Percentiles rank a stretch among this genome's conserved stretches.
phyloP scores from a whole-genome alignment of 2,113 vertebrate genomes.

The Festucalex cinctus region DNA sequence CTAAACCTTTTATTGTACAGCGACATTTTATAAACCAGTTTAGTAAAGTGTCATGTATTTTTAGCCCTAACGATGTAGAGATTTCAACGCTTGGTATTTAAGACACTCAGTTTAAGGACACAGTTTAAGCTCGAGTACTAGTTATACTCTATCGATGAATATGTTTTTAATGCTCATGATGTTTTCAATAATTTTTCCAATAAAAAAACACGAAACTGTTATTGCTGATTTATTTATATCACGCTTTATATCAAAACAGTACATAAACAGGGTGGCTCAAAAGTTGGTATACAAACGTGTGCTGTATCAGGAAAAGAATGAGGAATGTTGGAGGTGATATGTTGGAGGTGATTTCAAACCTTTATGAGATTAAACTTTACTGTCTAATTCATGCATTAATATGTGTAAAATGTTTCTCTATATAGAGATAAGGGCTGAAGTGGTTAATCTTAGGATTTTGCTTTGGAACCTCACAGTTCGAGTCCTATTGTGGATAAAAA shows the following conservation, averaged over 20 bases:
- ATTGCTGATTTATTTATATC: neutral
- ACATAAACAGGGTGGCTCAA: neutral
- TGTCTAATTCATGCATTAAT: too few species aligned
- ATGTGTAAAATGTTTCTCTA: neutral
- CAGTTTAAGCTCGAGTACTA: slow-evolving; percentile 64
- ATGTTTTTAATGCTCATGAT: slow-evolving; percentile 68
- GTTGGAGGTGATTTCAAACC: too few species aligned
- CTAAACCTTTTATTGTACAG: slow-evolving; percentile 68
- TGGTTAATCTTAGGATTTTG: neutral
- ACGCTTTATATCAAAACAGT: neutral
- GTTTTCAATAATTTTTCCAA: slow-evolving; percentile 67
- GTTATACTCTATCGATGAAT: slow-evolving; percentile 68
- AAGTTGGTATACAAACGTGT: neutral
- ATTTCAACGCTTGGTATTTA: slow-evolving; percentile 65
- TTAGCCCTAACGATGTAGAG: slow-evolving; percentile 66
- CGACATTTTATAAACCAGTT: slow-evolving; percentile 69
- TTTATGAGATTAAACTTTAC: too few species aligned
- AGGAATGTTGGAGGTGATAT: neutral
- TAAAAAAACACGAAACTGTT: slow-evolving; percentile 51
- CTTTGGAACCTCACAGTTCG: too few species aligned
- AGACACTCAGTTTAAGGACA: slow-evolving; percentile 58
- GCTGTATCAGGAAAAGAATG: neutral
- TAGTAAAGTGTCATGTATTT: slow-evolving; percentile 68
- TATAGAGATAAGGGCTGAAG: too few species aligned
- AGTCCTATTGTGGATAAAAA: too few species aligned